Percentiles rank a stretch among this genome's conserved stretches.
phyloP scores from a whole-genome alignment of 2,888 invertebrate species.

The Drosophila parthenogenetica region DNA sequence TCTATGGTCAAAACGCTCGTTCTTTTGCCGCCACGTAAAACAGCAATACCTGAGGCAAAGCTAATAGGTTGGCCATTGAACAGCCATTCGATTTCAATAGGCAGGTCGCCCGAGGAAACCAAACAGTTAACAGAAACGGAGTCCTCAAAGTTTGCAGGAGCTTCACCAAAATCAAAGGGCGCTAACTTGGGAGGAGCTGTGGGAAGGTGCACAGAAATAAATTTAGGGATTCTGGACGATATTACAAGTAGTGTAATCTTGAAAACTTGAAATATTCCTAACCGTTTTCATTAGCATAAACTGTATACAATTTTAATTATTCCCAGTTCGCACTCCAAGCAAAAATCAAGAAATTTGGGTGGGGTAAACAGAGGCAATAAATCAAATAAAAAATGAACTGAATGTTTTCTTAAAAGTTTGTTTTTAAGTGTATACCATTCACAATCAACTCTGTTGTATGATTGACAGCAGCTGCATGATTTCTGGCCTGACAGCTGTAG shows the following conservation, averaged over 20 bases:
- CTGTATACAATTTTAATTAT: no score
- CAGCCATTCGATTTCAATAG: conserved; percentile 89
- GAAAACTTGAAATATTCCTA: no score
- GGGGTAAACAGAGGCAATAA: conserved; percentile 3
- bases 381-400: conserved; percentile 1
- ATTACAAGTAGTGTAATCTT: no score
- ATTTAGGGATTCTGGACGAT: no score
- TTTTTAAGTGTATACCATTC: conserved; percentile 86
- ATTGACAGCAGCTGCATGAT: conserved; percentile 89
- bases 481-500: conserved; percentile 91
- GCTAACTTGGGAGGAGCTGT: conserved; percentile 91
- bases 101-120: conserved; percentile 89
- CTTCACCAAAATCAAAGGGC: conserved; percentile 91
- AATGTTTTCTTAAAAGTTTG: neutral
- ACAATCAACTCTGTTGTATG: conserved; percentile 89
- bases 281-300: no score
- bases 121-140: conserved; percentile 90
- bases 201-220: neutral
- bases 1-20: conserved; percentile 89
- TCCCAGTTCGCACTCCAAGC: no score
- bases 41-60: conserved; percentile 86
- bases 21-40: conserved; percentile 87
- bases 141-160: conserved; percentile 89
- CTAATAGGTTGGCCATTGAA: conserved; percentile 85
- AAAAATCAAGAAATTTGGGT: neutral